phyloP scores from a whole-genome alignment of 2,113 vertebrate genomes.

The Takifugu flavidus region DNA sequence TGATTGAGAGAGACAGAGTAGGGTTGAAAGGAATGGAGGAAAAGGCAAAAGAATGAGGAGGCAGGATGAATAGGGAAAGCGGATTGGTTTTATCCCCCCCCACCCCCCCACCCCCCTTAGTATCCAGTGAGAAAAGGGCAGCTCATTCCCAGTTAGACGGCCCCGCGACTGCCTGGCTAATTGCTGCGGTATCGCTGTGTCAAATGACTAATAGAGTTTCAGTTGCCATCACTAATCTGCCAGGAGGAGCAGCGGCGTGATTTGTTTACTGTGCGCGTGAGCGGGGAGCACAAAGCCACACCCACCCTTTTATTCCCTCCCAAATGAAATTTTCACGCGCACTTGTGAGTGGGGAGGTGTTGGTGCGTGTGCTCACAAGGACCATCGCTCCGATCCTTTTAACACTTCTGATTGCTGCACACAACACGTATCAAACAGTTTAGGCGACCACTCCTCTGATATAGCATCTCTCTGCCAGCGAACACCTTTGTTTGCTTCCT shows the following conservation, averaged over 20 bases:
- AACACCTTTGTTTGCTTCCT: no score
- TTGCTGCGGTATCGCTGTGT: constrained; percentile 65
- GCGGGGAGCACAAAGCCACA: constrained; percentile 53
- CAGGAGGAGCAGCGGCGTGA: constrained; percentile 49
- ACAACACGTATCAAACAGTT: no score
- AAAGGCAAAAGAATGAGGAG: constrained; percentile 47
- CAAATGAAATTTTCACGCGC: constrained; percentile 49
- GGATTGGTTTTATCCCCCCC: constrained; percentile 42
- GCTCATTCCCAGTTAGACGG: constrained; percentile 22
- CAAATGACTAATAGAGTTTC: constrained; percentile 68
- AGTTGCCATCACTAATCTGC: constrained; percentile 57
- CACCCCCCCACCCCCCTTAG: not conserved
- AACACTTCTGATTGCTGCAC: no score
- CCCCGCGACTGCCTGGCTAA: constrained; percentile 53
- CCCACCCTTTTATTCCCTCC: constrained; percentile 48
- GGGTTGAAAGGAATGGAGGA: constrained; percentile 29
- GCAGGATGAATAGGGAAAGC: constrained; percentile 35
- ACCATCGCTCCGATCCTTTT: not conserved
- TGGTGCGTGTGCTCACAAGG: constrained; percentile 1
- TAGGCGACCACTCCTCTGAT: no score
- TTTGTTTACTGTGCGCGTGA: constrained; percentile 60
- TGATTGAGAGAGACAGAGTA: constrained; percentile 38
- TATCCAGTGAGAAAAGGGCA: constrained; percentile 19
- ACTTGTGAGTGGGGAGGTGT: constrained; percentile 14
- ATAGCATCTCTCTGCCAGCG: no score